Conservation (phyloP, 2,888 invertebrate genomes). For the Perdita meconis region DNA sequence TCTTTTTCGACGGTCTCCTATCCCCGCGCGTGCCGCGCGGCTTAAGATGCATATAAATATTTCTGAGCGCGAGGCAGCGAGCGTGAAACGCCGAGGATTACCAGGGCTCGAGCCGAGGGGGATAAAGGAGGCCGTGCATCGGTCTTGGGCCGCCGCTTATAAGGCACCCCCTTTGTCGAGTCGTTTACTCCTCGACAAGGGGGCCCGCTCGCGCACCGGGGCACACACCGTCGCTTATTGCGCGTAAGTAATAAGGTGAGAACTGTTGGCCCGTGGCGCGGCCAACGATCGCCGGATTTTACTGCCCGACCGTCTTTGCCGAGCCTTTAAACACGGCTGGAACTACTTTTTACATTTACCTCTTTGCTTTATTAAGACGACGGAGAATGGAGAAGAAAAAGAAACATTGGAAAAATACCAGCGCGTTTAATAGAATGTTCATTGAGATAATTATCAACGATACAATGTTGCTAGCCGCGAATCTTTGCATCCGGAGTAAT, state of each 20-base stretch:
- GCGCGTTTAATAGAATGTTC: neutral
- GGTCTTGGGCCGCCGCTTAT: conserved; percentile 57
- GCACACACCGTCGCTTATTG: conserved; percentile 28
- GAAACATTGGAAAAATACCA: neutral
- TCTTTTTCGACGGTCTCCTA: conserved; percentile 68
- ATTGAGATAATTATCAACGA: neutral
- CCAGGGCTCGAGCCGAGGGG: conserved; percentile 16
- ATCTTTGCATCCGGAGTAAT: too few species aligned
- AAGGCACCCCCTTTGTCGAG: conserved; percentile 54
- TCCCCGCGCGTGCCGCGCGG: conserved; percentile 53
- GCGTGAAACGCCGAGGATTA: conserved; percentile 71
- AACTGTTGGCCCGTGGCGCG: conserved; percentile 42
- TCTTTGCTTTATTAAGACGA: neutral
- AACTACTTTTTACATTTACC: neutral
- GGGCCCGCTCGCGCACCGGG: conserved; percentile 6
- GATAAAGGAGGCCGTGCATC: conserved; percentile 64
- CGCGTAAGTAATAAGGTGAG: conserved; percentile 67
- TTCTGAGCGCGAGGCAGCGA: conserved; percentile 56
- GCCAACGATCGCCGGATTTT: conserved; percentile 24
- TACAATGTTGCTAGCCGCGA: neutral
- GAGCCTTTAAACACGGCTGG: neutral
- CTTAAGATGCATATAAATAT: conserved; percentile 73
- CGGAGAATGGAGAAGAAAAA: neutral
- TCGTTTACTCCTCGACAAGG: conserved; percentile 50
- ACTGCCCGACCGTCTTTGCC: conserved; percentile 3